Evolutionary conservation across 2,888 invertebrate genomes (phyloP).

Genomic region (Pristionchus japonicus): DNA sequence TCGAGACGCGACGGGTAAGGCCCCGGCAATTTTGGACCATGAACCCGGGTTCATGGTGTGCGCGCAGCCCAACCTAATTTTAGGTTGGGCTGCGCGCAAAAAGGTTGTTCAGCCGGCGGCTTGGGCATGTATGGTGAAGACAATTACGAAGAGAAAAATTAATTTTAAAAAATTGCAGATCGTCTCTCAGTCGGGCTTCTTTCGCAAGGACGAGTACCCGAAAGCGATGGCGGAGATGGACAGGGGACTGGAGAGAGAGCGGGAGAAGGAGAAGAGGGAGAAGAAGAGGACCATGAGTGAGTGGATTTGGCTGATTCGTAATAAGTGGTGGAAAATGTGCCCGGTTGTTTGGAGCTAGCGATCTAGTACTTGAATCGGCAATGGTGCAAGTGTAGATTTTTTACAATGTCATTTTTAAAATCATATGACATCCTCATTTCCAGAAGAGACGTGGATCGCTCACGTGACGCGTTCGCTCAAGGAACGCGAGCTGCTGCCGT

Average conservation of each 20-base stretch:
- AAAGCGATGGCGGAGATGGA: slow-evolving; percentile 89
- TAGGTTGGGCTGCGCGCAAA: too few species aligned
- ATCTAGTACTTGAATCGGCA: background rate
- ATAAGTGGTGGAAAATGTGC: background rate
- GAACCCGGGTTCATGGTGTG: too few species aligned
- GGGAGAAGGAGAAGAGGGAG: slow-evolving; percentile 52
- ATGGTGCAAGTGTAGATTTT: background rate
- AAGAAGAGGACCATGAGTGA: background rate
- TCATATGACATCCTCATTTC: slow-evolving; percentile 34
- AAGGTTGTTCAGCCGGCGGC: too few species aligned
- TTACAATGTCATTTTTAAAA: background rate
- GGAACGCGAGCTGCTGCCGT: slow-evolving; percentile 96
- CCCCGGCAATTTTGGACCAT: too few species aligned
- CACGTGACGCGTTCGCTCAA: slow-evolving; percentile 95
- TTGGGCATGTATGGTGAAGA: too few species aligned
- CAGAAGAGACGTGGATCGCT: background rate
- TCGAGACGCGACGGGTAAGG: too few species aligned
- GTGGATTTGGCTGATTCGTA: background rate
- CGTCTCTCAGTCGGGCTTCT: slow-evolving; percentile 83
- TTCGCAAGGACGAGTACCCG: slow-evolving; percentile 96
- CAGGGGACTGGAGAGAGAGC: slow-evolving; percentile 84
- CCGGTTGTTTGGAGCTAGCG: too few species aligned
- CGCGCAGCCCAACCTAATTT: too few species aligned
- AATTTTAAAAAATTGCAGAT: background rate
- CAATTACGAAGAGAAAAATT: background rate